Evolutionary conservation across 2,113 vertebrate species (phyloP).

Genomic region (Paralichthys olivaceus): DNA sequence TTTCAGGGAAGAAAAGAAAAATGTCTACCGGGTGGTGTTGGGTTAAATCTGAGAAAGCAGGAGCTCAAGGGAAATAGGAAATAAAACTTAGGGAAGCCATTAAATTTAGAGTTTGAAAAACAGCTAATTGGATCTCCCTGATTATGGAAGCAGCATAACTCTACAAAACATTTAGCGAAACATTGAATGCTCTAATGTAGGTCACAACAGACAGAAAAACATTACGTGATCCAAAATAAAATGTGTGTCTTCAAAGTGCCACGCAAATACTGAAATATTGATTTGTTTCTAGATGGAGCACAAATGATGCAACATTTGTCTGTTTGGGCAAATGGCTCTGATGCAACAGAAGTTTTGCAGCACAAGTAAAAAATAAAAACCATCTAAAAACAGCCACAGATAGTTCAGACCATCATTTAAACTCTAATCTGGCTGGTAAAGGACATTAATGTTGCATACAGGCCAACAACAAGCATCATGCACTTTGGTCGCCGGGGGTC

Average conservation of each 20-base stretch:
- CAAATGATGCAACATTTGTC: too few relatives aligned
- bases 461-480: neutral
- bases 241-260: neutral
- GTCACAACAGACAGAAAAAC: neutral
- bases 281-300: neutral
- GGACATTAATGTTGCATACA: constrained; percentile 3
- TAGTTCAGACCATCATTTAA: neutral
- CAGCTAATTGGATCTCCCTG: constrained; percentile 11
- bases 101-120: neutral
- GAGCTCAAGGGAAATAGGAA: neutral
- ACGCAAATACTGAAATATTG: neutral
- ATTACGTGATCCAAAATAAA: neutral
- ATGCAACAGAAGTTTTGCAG: neutral
- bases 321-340: neutral
- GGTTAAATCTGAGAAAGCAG: constrained; percentile 5
- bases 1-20: neutral
- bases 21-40: neutral
- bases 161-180: neutral
- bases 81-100: neutral
- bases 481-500: neutral
- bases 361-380: neutral
- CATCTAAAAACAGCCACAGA: neutral
- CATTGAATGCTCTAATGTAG: neutral
- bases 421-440: neutral
- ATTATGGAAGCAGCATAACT: constrained; percentile 12